phyloP scores from a whole-genome alignment of 2,888 invertebrate genomes.

The Plebejus melissa region DNA sequence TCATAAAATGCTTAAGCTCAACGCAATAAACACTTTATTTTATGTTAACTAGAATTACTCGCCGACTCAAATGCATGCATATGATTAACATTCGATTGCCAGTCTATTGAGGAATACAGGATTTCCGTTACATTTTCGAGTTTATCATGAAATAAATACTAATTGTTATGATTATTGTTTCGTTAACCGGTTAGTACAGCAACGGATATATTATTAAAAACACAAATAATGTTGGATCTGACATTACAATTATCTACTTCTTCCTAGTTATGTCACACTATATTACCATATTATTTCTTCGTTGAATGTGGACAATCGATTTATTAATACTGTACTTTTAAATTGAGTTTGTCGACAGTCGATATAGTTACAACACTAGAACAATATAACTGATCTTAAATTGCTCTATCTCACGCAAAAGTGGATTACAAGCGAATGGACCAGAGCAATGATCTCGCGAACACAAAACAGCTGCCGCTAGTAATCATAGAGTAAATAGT shows the following conservation, averaged over 20 bases:
- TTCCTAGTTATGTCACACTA: not conserved
- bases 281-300: not conserved
- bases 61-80: not conserved
- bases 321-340: slow-evolving; percentile 3
- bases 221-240: not conserved
- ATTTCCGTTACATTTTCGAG: slow-evolving; percentile 24
- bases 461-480: slow-evolving; percentile 27
- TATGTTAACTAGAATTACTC: slow-evolving; percentile 8
- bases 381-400: slow-evolving; percentile 44
- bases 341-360: not conserved
- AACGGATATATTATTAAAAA: not conserved
- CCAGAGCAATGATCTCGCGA: slow-evolving; percentile 40
- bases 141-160: slow-evolving; percentile 4
- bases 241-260: not conserved
- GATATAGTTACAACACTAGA: slow-evolving; percentile 23
- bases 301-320: not conserved
- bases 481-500: not conserved
- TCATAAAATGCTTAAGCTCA: not conserved
- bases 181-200: not conserved
- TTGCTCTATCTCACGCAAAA: slow-evolving; percentile 54
- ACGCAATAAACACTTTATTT: slow-evolving; percentile 11
- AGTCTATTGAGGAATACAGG: slow-evolving; percentile 19
- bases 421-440: slow-evolving; percentile 41
- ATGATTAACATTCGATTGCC: slow-evolving; percentile 8
- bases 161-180: not conserved